A percentile compares a stretch with the other conserved stretches of the same genome.
Evolutionary conservation across 2,888 invertebrate genomes (phyloP).

Genomic region (Hirtodrosophila histrioides): DNA sequence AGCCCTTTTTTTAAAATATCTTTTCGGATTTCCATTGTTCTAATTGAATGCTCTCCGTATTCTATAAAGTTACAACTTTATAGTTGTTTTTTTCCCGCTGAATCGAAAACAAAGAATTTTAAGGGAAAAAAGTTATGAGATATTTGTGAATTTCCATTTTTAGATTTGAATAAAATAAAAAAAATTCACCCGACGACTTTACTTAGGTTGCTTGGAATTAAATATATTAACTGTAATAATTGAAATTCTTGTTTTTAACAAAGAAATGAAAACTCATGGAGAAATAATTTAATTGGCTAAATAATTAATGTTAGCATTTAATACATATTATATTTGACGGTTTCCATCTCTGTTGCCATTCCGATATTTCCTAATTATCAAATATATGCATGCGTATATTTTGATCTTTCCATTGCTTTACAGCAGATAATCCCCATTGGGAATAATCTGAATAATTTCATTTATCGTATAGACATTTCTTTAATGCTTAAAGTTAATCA

Average conservation of each 20-base stretch:
- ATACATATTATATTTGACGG: slow-evolving; percentile 19
- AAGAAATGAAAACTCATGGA: slow-evolving; percentile 6
- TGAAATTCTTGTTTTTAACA: not conserved
- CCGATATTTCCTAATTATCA: slow-evolving; percentile 54
- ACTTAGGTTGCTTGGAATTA: no score
- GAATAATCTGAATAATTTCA: slow-evolving; percentile 50
- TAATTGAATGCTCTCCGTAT: no score
- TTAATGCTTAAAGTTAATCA: slow-evolving; percentile 75
- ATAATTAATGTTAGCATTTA: slow-evolving; percentile 2
- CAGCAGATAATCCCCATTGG: slow-evolving; percentile 31
- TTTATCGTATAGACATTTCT: slow-evolving; percentile 37
- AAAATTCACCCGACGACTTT: no score
- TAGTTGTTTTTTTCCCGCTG: no score
- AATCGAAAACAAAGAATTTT: no score
- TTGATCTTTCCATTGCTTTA: slow-evolving; percentile 48
- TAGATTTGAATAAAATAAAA: no score
- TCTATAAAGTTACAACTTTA: no score
- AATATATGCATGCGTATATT: slow-evolving; percentile 28
- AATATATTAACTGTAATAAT: no score
- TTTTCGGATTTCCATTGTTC: no score
- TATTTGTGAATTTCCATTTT: no score
- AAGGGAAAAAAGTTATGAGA: no score
- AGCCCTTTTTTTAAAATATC: no score
- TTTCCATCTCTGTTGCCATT: slow-evolving; percentile 33
- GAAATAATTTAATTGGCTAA: not conserved